A percentile compares a stretch with the other conserved stretches of the same genome.
phyloP scores from a whole-genome alignment of 1,140 invertebrate genomes.

The Cataglyphis hispanica region DNA sequence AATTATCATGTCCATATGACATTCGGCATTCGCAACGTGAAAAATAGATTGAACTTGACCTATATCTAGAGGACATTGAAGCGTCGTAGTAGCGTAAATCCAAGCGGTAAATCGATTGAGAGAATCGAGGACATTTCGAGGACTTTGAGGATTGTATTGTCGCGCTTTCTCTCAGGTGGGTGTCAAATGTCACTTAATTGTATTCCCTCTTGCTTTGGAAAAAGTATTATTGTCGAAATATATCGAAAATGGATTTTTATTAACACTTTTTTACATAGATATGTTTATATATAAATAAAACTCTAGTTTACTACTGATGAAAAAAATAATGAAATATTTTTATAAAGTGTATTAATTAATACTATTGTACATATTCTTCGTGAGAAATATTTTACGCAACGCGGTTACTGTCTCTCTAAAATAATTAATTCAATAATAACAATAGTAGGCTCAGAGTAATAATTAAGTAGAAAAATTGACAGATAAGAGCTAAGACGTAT shows the following conservation, averaged over 20 bases:
- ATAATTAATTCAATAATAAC: background rate
- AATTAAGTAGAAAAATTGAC: too few species aligned
- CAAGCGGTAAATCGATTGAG: background rate
- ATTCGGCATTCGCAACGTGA: background rate
- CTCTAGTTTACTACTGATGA: too few species aligned
- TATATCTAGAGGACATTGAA: background rate
- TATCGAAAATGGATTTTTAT: background rate
- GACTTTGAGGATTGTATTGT: background rate
- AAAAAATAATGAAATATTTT: background rate
- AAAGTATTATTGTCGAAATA: background rate
- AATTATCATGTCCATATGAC: background rate
- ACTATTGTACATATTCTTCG: background rate
- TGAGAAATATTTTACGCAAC: background rate
- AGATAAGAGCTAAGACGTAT: too few species aligned
- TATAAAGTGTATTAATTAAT: background rate
- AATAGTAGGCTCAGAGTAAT: too few species aligned
- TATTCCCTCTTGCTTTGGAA: background rate
- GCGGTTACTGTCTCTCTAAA: background rate
- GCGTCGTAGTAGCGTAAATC: background rate
- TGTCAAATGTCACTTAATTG: background rate
- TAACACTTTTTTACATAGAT: background rate
- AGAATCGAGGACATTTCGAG: background rate
- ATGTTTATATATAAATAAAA: background rate
- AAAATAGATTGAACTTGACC: constrained; percentile 40
- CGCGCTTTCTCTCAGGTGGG: constrained; percentile 6